These are phyloP conservation scores for Neolamprologus tretocephalus DNA, from an alignment of 2,113 vertebrate species.

Conservation along the genomic window DNA sequence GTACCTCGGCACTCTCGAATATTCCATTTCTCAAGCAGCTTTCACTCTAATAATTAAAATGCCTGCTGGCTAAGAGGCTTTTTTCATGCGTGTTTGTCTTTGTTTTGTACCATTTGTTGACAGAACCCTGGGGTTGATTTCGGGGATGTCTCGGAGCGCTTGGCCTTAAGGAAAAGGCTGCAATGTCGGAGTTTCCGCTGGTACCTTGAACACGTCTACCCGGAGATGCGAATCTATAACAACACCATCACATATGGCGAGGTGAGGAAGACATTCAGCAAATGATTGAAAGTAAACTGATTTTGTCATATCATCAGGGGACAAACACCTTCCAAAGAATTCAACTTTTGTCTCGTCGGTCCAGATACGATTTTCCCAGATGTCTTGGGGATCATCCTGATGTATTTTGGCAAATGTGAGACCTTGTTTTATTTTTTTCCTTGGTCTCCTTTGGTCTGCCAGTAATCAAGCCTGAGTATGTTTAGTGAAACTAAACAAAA, in stretches of 20 bases:
- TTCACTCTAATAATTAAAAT: background rate
- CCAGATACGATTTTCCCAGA: background rate
- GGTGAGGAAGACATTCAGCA: conserved; percentile 68
- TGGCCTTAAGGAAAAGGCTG: conserved; percentile 84
- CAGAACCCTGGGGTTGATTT: conserved; percentile 97
- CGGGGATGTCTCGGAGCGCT: conserved; percentile 89
- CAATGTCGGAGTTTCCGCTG: conserved; percentile 93
- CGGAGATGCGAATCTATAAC: conserved; percentile 96
- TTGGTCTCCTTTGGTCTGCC: background rate
- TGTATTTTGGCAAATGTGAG: background rate
- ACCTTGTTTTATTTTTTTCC: background rate
- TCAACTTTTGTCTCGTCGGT: background rate
- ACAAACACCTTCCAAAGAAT: background rate
- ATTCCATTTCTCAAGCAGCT: background rate
- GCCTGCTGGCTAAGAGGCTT: background rate
- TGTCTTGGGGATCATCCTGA: background rate
- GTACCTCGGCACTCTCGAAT: background rate
- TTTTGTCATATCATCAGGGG: background rate
- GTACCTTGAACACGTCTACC: conserved; percentile 97
- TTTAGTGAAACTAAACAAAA: background rate
- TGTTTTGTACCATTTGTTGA: background rate
- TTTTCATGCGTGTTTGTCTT: background rate
- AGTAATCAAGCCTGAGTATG: background rate
- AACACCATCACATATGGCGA: conserved; percentile 97
- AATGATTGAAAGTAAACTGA: background rate